Base-by-base conservation (phyloP, 2,888 invertebrate species). In the Desoria tigrina region DNA sequence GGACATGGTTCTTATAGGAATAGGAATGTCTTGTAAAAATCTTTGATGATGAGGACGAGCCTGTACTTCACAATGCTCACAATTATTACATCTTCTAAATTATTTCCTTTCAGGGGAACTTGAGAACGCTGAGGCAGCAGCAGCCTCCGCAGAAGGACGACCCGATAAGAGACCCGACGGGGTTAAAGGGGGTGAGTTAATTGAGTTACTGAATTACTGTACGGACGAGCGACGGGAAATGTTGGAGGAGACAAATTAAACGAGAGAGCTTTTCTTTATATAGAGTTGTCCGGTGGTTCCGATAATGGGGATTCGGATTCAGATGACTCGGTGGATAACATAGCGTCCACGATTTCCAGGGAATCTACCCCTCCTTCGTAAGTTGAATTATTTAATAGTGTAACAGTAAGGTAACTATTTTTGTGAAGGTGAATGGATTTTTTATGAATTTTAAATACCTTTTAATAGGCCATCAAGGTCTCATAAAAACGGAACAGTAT, bases 101-200 rank as follows among this genome's bases (percentile, higher is more conserved):
- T 45, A 18, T 45, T 3, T 45, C 45, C 21, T 69, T 68, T 21
- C 65, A 76, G 76, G 76, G 76, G 76, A 76, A 66, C 68, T 76
- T 65, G 76, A 76, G 61, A 69, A 69, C 58, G 59, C 66, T 27
- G 45, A 45, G 49, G 72, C 69, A 57, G 72, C 69, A 18, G 69
- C 59, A 50, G 58, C 64, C 51, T 64, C 66, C 56, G 71, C 66
- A 18, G 69, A 60, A 42, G 68, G 56, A 27, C 65, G 60, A 39
- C 58, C 60, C 32, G 70, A 18, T 16, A 49, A 64, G 60, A 28
- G 49, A 55, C 37, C 61, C 67, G 66, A 66, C 50, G 64, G 64
- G 62, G 64, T 21, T 24, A 69, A 69, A 69, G 69, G 66, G 63
- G 24, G 42, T 51, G 50, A 51, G 45, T 23, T 24, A 65, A 24